These are phyloP conservation scores for Eulemur mongoz DNA, from an alignment of 2,797 vertebrate species.

Conservation along the genomic window DNA sequence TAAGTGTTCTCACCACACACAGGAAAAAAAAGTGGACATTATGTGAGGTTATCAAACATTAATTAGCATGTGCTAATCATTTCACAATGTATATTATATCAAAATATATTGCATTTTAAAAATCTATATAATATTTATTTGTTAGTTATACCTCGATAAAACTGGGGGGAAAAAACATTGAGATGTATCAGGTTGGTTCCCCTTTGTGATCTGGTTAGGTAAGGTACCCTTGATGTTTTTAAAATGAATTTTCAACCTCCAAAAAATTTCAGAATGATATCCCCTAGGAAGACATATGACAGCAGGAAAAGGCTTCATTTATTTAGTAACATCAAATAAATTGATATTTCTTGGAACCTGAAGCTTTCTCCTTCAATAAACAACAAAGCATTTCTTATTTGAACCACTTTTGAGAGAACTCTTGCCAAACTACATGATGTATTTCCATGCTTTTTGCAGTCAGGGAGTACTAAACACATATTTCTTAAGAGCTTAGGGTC, in stretches of 20 bases:
- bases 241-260: background rate
- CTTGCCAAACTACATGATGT: background rate
- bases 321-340: background rate
- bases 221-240: background rate
- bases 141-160: background rate
- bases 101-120: background rate
- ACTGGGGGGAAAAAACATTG: rapidly evolving
- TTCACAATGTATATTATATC: background rate
- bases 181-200: background rate
- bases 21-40: background rate
- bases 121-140: background rate
- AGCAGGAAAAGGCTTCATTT: background rate
- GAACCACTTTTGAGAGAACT: background rate
- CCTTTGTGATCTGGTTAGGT: rapidly evolving
- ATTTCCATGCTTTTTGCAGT: background rate
- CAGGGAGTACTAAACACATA: background rate
- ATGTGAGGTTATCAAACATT: background rate
- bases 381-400: background rate
- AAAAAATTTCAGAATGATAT: background rate
- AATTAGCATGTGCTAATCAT: background rate
- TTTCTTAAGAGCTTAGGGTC: background rate
- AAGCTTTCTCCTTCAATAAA: background rate
- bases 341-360: background rate
- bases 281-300: background rate
- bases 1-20: background rate